phyloP scores from a whole-genome alignment of 2,113 vertebrate species.

The Protobothrops mucrosquamatus region DNA sequence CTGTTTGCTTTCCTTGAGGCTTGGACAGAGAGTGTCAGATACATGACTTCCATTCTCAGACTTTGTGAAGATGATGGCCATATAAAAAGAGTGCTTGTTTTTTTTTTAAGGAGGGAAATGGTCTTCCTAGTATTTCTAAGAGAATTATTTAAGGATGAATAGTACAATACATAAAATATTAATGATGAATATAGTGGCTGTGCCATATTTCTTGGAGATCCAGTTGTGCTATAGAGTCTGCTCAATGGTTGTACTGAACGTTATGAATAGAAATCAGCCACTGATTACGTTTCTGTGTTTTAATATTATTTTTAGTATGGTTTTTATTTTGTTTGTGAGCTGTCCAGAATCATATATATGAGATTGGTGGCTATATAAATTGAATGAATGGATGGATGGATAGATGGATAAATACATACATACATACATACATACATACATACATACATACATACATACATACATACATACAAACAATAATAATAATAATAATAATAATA shows the following conservation, averaged over 20 bases:
- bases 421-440: too few relatives aligned
- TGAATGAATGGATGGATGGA: background rate
- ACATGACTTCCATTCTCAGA: background rate
- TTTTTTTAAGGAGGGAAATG: background rate
- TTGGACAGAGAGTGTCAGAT: background rate
- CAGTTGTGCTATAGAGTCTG: background rate
- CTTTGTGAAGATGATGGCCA: accelerated
- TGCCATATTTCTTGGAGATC: background rate
- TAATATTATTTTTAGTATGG: background rate
- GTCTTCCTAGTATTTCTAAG: background rate
- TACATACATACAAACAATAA: too few relatives aligned
- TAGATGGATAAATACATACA: too few relatives aligned
- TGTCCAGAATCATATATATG: background rate
- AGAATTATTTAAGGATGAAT: background rate
- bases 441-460: too few relatives aligned
- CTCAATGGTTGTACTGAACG: background rate
- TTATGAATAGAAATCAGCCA: background rate
- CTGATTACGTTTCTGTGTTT: too few relatives aligned
- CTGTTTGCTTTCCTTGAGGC: background rate
- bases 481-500: too few relatives aligned
- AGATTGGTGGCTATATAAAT: background rate
- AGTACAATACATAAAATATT: background rate
- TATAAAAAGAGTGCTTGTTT: accelerated
- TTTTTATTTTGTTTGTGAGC: background rate
- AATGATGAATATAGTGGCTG: background rate